Percentiles rank a stretch among this genome's conserved stretches.
Evolutionary conservation across 2,113 vertebrate species (phyloP).

Genomic region (Scophthalmus maximus): DNA sequence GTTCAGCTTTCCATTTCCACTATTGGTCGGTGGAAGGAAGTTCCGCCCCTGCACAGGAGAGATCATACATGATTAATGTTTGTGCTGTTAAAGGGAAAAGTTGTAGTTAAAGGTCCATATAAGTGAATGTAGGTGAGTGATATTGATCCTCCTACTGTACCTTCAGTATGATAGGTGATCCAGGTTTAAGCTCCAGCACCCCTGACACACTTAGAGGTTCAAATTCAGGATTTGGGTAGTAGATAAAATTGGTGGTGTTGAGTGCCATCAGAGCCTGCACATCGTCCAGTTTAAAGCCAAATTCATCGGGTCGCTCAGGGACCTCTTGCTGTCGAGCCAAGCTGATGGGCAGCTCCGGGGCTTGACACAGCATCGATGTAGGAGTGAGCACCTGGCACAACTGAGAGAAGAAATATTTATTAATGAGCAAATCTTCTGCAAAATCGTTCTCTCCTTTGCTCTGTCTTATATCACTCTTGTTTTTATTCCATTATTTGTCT

Average conservation of each 20-base stretch:
- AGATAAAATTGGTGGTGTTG: slow-evolving; percentile 95
- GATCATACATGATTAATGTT: background rate
- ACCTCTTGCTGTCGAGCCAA: slow-evolving; percentile 85
- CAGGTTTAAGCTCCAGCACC: slow-evolving; percentile 95
- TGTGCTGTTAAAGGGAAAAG: too few species aligned
- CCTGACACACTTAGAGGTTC: slow-evolving; percentile 91
- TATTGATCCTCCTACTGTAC: slow-evolving; percentile 76
- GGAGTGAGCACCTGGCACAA: slow-evolving; percentile 90
- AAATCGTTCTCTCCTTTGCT: too few species aligned
- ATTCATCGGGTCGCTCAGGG: slow-evolving; percentile 91
- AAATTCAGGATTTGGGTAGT: slow-evolving; percentile 95
- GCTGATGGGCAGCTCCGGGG: slow-evolving; percentile 88
- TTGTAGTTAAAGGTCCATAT: too few species aligned
- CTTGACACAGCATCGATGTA: slow-evolving; percentile 94
- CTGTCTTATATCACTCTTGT: slow-evolving; percentile 4
- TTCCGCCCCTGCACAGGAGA: slow-evolving; percentile 88
- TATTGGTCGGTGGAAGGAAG: slow-evolving; percentile 91
- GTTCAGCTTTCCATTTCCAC: slow-evolving; percentile 94
- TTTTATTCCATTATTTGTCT: background rate
- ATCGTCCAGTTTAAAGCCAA: slow-evolving; percentile 96
- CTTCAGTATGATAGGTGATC: slow-evolving; percentile 97
- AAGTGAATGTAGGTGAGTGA: too few species aligned
- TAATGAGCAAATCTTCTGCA: background rate
- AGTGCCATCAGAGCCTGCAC: slow-evolving; percentile 92
- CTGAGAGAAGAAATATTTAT: slow-evolving; percentile 66